Evolutionary conservation across 2,113 vertebrate species (phyloP), one percentile per base, ranked within the genome.

Genomic region (Microcebus lehilahytsara): DNA sequence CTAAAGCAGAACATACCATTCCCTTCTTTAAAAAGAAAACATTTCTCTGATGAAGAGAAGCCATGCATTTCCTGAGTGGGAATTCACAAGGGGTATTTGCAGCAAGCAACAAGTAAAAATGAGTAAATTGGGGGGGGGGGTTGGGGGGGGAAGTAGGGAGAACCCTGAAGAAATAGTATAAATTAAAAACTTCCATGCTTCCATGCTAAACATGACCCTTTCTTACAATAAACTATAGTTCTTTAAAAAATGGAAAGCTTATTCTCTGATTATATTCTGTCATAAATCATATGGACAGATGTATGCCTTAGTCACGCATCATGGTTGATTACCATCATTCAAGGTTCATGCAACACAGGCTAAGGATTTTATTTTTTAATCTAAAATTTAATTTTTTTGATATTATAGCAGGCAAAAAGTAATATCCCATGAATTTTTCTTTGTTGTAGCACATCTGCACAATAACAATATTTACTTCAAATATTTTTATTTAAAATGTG

Each of bases 291-390:
- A 88, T 6, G 83, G 98, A 97, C 98, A 99, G 98, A 99, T 98
- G 98, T 98, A 97, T 64, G 94, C 97, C 97, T 98, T 98, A 98
- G 98, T 98, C 98, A 98, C 0, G 23, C 98, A 98, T 98, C 98
- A 98, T 95, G 98, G 97, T 97, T 98, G 96, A 98, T 98, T 98
- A 98, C 17, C 56, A 75, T 97, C 97, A 97, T 91, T 98, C 96
- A 95, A 98, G 94, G 91, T 97, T 98, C 98, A 97, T 97, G 90
- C 42, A 97, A 86, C 49, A 95, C 94, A 98, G 97, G 51, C 85
- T 95, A 97, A 96, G 40, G 77, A 95, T 97, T 98, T 84, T 93
- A 58, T 84, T 95, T 98, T 98, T 98, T 98, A 98, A 98, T 96
- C 84, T 93, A 97, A 96, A 25, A 89, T 96, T 93, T 97, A 97